Conservation (phyloP, 1,140 invertebrate species). For the Caerostris extrusa region DNA sequence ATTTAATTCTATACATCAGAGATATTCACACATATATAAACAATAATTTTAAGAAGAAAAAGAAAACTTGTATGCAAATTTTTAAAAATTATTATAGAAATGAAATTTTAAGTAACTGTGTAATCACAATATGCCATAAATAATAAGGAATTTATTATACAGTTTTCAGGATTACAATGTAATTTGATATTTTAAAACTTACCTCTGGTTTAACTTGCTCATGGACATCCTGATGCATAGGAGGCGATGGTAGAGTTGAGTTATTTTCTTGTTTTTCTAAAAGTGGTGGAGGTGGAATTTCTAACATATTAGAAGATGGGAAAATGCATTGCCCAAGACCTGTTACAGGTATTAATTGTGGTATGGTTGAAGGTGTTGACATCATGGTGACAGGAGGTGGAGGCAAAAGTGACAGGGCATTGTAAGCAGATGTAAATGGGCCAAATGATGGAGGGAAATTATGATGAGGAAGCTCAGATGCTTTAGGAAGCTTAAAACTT, state of each 20-base stretch:
- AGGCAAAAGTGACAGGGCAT: constrained; percentile 65
- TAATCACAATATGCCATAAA: no score
- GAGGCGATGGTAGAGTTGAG: constrained; percentile 36
- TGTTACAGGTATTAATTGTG: constrained; percentile 67
- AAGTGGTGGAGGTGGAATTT: constrained; percentile 51
- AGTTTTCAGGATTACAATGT: background rate
- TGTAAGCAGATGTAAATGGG: constrained; percentile 75
- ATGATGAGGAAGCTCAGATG: constrained; percentile 84
- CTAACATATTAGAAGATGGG: constrained; percentile 44
- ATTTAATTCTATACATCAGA: no score
- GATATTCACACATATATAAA: no score
- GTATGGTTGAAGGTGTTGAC: constrained; percentile 67
- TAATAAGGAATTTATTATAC: background rate
- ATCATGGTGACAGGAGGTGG: constrained; percentile 74
- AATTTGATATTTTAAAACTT: background rate
- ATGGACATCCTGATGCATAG: constrained; percentile 57
- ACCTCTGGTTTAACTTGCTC: constrained; percentile 75
- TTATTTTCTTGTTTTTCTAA: constrained; percentile 64
- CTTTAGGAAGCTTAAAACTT: constrained; percentile 94
- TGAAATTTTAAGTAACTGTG: no score
- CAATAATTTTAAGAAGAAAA: no score
- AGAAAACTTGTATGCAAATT: no score
- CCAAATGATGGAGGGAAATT: constrained; percentile 75
- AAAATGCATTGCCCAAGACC: constrained; percentile 71
- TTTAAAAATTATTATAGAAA: no score